phyloP scores from a whole-genome alignment of 2,797 vertebrate species.

The Pseudochirops cupreus region DNA sequence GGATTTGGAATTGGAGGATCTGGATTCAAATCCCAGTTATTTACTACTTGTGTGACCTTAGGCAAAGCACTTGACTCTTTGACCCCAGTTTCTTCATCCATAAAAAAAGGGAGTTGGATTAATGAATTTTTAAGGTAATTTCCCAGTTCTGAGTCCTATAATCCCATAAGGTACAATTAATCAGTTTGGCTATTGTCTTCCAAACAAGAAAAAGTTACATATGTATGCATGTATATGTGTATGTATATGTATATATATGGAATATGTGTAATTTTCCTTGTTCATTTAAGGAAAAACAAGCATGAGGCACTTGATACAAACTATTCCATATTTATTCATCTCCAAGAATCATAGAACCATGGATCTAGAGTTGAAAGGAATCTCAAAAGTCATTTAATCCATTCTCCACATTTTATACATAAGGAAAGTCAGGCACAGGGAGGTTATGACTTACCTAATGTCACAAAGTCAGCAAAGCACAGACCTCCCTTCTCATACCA shows the following conservation, averaged over 20 bases:
- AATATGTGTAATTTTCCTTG: neutral
- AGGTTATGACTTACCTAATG: neutral
- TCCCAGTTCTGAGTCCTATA: neutral
- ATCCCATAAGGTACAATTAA: neutral
- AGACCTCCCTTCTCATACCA: neutral
- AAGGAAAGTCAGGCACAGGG: neutral
- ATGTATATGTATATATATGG: neutral
- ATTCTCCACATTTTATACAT: neutral
- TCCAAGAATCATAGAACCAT: neutral
- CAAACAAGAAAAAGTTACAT: neutral
- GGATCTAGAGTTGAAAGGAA: neutral
- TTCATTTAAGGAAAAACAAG: neutral
- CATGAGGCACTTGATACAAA: neutral
- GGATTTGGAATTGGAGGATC: neutral
- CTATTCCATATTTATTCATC: neutral
- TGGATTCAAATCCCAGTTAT: neutral
- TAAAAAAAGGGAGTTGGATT: neutral
- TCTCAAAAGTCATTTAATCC: neutral
- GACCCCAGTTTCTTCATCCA: neutral
- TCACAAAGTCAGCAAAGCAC: neutral
- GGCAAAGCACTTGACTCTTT: neutral
- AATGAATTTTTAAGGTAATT: neutral
- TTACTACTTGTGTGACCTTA: neutral
- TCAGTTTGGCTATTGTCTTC: neutral
- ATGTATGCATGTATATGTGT: neutral